These are phyloP conservation scores for Euphonia xanthogaster DNA, from an alignment of 2,797 vertebrate genomes.

Conservation along the genomic window DNA sequence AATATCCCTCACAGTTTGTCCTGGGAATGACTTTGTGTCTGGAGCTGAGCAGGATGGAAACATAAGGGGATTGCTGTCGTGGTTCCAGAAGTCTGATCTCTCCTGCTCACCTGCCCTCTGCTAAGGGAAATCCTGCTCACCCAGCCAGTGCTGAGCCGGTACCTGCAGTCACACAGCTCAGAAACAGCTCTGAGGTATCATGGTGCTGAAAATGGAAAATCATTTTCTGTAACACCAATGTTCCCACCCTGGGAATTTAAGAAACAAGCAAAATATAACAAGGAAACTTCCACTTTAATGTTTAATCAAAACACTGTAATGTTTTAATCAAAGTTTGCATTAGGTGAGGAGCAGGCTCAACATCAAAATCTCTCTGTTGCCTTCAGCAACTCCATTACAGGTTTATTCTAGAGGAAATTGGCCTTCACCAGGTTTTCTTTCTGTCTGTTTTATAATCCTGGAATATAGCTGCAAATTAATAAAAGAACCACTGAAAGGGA, in stretches of 20 bases:
- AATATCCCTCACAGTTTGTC: not conserved
- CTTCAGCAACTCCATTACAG: not conserved
- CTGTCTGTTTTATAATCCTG: not conserved
- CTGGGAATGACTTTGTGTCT: not conserved
- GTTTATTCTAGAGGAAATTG: not conserved
- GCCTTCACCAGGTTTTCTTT: not conserved
- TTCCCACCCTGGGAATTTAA: not conserved
- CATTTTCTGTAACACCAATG: not conserved
- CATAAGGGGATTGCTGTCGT: rapidly evolving
- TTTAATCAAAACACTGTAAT: not conserved
- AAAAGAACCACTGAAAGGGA: not conserved
- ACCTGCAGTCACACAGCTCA: not conserved
- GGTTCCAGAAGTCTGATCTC: not conserved
- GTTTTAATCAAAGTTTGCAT: not conserved
- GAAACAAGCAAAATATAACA: not conserved
- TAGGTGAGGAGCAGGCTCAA: not conserved
- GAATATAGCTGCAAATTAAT: not conserved
- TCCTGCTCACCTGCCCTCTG: not conserved
- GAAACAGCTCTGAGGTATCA: not conserved
- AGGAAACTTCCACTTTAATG: not conserved
- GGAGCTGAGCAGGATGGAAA: not conserved
- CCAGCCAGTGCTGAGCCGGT: not conserved
- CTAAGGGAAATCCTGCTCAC: not conserved
- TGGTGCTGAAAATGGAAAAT: not conserved
- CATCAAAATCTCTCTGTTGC: not conserved